Base-by-base conservation (phyloP, 2,797 vertebrate species). In the Mus spretus region DNA sequence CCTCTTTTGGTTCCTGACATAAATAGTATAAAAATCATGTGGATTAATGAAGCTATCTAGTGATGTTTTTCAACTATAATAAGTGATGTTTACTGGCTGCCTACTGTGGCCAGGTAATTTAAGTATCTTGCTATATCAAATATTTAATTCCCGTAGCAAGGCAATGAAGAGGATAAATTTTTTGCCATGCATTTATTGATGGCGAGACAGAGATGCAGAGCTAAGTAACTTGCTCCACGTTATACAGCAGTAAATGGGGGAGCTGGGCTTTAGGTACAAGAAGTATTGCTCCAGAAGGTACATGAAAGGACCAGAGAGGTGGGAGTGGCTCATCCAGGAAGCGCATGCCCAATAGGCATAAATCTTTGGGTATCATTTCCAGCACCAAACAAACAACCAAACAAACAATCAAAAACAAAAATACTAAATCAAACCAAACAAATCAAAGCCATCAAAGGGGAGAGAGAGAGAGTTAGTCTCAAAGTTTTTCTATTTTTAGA, bases 11-110 rank as follows among this genome's bases (percentile, higher is more conserved):
- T 40, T 40, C 37, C 37, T 40, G 37, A 40, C 37, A 40, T 37
- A 81, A 55, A 74, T 85, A 37, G 84, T 82, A 61, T 84, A 89
- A 83, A 88, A 83, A 26, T 47, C 34, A 57, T 78, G 55, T 80
- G 3, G 4, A 59, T 90, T 92, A 89, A 63, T 77, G 67, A 93
- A 24, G 37, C 78, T n/a, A 86, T 53, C 7, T 70, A 26, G 24
- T 53, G 6, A n/a, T 70, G 20, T 86, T 70, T 85, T 77, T 70
- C 26, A 86, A 26, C 47, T 72, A 28, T 55, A 55, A 15, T 37
- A 74, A 55, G 50, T 40, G 14, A 22, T 55, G 1, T n/a, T 86
- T 28, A 72, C 31, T 55, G 4, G 19, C 8, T 70, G 47, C 47
- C 44, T 86, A 12, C 34, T 37, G 6, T 87, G 65, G 47, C 22